Evolutionary conservation across 2,888 invertebrate genomes (phyloP), one percentile per base, ranked within the genome.

Genomic region (Nemotelus pantherinus): DNA sequence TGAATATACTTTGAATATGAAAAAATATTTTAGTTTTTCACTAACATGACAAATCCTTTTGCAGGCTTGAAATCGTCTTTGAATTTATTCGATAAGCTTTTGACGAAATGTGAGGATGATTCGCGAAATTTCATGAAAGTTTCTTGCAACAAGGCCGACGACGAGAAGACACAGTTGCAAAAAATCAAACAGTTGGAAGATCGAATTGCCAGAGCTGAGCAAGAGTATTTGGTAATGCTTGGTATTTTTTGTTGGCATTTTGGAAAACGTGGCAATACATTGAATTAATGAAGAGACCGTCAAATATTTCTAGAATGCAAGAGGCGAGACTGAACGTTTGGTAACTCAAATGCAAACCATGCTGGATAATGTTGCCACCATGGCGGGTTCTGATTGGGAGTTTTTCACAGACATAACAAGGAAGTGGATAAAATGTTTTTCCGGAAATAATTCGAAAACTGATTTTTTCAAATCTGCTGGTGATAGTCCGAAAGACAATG

Each of bases 151-250:
- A 72, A 58, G 25, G 72, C 72, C 9, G 72, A 72, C 39, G 72
- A 72, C 25, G 78, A 71, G 65, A 76, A 58, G 9, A 43, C 76
- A 3, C 70, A 76, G 47, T 41, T 78, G 47, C 64, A 78, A 47
- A 65, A 76, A 64, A 78, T 78, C n/a, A 64, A 57, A n/a, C 39
- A n/a, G 10, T 53, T 78, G 25, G 76, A 78, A 67, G 71, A 78
- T 55, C 25, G 70, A 47, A 78, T 78, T 25, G 57, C 39, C 39
- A 65, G 41, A 53, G 78, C 78, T n/a, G 76, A 76, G 44, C 64
- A 57, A 58, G 43, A 48, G 3, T 78, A 78, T 71, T 43, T 64
- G 70, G 78, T 78, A 76, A 58, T 25, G 25, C 25, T 25, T 25
- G 1, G 25, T 25, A 44, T n/a, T 9, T 53, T 1, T 9, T 9